Evolutionary conservation across 2,797 vertebrate species (phyloP).

Genomic region (Betta splendens): DNA sequence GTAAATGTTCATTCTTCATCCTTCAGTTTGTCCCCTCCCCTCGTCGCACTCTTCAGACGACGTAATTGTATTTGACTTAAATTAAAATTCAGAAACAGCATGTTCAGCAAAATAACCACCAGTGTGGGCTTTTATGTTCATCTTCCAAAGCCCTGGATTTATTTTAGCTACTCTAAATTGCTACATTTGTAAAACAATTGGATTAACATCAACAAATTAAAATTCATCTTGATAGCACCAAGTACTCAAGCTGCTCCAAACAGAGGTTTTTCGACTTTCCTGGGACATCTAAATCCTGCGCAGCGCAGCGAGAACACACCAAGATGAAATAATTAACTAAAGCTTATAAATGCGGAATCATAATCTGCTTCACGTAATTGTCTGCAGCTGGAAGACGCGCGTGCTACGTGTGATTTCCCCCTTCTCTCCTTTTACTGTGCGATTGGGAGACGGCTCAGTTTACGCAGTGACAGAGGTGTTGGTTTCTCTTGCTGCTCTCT

Average conservation of each 20-base stretch:
- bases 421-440: conserved; percentile 32
- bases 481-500: conserved; percentile 32
- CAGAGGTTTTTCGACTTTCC: conserved; percentile 77
- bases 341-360: conserved; percentile 82
- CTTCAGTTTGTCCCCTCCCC: conserved; percentile 21
- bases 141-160: conserved; percentile 79
- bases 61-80: conserved; percentile 71
- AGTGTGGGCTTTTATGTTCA: conserved; percentile 75
- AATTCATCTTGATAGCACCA: conserved; percentile 81
- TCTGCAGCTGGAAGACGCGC: conserved; percentile 73
- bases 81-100: conserved; percentile 73
- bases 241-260: conserved; percentile 77
- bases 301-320: conserved; percentile 74
- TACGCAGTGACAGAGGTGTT: conserved; percentile 16
- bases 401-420: conserved; percentile 59
- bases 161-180: conserved; percentile 78
- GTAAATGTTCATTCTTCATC: conserved; percentile 9
- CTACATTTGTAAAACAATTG: conserved; percentile 85
- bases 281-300: conserved; percentile 80
- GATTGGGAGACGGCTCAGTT: conserved; percentile 31
- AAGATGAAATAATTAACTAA: conserved; percentile 83
- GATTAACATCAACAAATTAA: conserved; percentile 86
- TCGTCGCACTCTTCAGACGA: conserved; percentile 46
- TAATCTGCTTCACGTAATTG: conserved; percentile 82
- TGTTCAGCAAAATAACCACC: conserved; percentile 73